Conservation (phyloP, 2,888 invertebrate genomes). For the Atherix ibis region DNA sequence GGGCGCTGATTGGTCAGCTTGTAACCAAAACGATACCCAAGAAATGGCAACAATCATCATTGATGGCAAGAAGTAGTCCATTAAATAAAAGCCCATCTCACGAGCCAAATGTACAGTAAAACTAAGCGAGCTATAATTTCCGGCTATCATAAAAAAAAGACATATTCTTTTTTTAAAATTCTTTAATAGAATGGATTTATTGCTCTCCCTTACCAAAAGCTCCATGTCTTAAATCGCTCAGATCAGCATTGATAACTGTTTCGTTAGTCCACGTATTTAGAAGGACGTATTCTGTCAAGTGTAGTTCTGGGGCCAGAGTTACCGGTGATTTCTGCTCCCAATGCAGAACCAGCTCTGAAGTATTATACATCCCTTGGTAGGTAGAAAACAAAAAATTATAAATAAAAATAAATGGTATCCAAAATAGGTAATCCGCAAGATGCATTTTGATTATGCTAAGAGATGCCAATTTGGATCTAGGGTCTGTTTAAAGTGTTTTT, state of each 20-base stretch:
- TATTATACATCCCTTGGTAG: conserved; percentile 62
- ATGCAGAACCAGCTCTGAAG: conserved; percentile 51
- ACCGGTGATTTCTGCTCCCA: conserved; percentile 65
- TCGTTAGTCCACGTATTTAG: conserved; percentile 55
- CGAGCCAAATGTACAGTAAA: conserved; percentile 64
- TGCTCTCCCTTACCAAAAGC: conserved; percentile 55
- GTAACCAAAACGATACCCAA: conserved; percentile 82
- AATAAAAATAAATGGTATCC: too few relatives aligned
- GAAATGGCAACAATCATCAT: conserved; percentile 74
- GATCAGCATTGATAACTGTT: conserved; percentile 50
- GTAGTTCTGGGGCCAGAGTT: conserved; percentile 56
- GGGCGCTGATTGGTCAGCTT: conserved; percentile 71
- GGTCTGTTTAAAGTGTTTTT: too few relatives aligned
- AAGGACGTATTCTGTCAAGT: conserved; percentile 65
- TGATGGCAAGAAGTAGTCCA: conserved; percentile 79
- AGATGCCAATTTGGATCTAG: too few relatives aligned
- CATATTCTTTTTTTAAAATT: too few relatives aligned
- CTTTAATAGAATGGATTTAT: too few relatives aligned
- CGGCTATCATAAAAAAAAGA: conserved; percentile 41
- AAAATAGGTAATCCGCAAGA: too few relatives aligned
- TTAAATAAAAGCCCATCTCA: conserved; percentile 72
- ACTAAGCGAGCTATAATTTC: conserved; percentile 65
- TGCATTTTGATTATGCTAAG: too few relatives aligned
- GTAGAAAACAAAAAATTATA: background rate
- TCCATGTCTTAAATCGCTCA: conserved; percentile 50